These are phyloP conservation scores for Sinocyclocheilus grahami DNA, from an alignment of 2,113 vertebrate species.

Conservation along the genomic window DNA sequence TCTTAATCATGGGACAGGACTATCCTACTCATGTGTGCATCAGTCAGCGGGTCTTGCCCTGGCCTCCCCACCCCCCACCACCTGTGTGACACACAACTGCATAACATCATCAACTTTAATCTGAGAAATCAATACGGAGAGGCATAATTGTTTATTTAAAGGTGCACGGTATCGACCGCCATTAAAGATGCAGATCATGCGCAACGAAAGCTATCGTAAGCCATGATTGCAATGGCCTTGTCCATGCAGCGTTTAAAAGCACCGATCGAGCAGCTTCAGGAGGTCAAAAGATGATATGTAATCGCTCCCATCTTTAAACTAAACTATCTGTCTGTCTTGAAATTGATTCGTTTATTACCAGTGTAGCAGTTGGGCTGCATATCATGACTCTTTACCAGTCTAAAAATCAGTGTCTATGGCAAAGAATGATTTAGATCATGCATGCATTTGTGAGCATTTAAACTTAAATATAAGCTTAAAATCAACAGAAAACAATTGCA, in stretches of 20 bases:
- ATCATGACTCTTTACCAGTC: neutral
- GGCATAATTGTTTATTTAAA: conserved; percentile 82
- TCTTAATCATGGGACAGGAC: conserved; percentile 39
- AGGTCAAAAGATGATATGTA: conserved; percentile 29
- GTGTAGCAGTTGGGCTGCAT: neutral
- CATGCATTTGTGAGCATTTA: neutral
- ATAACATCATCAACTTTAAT: conserved; percentile 66
- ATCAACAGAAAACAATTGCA: neutral
- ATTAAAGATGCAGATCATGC: conserved; percentile 75
- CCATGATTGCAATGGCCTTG: conserved; percentile 25
- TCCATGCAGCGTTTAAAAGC: conserved; percentile 60
- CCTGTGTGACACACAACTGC: conserved; percentile 44
- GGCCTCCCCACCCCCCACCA: neutral
- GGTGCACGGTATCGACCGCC: conserved; percentile 75
- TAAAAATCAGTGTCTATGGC: neutral
- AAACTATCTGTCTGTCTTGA: neutral
- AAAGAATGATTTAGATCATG: neutral
- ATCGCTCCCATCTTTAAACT: conserved; percentile 23
- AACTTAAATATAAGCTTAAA: neutral
- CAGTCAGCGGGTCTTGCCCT: conserved; percentile 34
- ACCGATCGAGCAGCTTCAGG: conserved; percentile 54
- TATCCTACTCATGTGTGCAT: conserved; percentile 27
- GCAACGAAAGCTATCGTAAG: conserved; percentile 60
- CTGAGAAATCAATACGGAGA: conserved; percentile 71
- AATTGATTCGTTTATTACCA: neutral